These are phyloP conservation scores for Daptonema setosum DNA, from an alignment of 2,888 invertebrate species.

Conservation along the genomic window DNA sequence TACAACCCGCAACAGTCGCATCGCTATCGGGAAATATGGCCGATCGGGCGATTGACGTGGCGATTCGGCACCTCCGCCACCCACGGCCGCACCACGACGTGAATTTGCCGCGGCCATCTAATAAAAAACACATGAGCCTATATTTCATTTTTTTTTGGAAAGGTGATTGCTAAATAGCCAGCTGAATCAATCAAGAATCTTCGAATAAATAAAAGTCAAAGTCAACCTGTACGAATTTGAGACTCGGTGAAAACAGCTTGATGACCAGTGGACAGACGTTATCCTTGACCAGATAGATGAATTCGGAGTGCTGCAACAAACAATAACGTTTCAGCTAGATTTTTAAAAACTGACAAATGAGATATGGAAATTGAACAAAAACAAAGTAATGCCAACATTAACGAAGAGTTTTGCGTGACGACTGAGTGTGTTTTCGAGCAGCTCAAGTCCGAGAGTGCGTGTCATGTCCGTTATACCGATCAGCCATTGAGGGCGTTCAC, in stretches of 20 bases:
- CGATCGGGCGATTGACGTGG: conserved; percentile 44
- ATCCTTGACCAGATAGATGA: conserved; percentile 77
- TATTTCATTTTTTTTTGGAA: too few relatives aligned
- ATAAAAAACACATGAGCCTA: too few relatives aligned
- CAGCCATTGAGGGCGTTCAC: conserved; percentile 83
- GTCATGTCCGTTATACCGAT: conserved; percentile 90
- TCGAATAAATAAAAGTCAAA: background rate
- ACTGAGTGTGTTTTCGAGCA: conserved; percentile 73
- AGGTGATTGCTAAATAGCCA: too few relatives aligned
- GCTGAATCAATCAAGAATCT: background rate
- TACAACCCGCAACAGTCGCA: conserved; percentile 73
- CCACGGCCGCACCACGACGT: background rate
- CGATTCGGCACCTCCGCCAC: conserved; percentile 3
- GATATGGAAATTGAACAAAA: too few relatives aligned
- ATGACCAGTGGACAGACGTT: conserved; percentile 94
- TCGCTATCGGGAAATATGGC: conserved; percentile 86
- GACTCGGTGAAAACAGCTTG: conserved; percentile 86
- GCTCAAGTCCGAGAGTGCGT: conserved; percentile 77
- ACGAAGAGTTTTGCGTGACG: conserved; percentile 33
- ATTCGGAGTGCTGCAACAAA: conserved; percentile 56
- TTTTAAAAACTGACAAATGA: too few relatives aligned
- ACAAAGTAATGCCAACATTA: too few relatives aligned
- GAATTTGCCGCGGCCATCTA: conserved; percentile 10
- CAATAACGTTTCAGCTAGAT: too few relatives aligned
- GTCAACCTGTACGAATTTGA: conserved; percentile 55